phyloP scores from a whole-genome alignment of 1,140 invertebrate species.

The Bombus waltoni region DNA sequence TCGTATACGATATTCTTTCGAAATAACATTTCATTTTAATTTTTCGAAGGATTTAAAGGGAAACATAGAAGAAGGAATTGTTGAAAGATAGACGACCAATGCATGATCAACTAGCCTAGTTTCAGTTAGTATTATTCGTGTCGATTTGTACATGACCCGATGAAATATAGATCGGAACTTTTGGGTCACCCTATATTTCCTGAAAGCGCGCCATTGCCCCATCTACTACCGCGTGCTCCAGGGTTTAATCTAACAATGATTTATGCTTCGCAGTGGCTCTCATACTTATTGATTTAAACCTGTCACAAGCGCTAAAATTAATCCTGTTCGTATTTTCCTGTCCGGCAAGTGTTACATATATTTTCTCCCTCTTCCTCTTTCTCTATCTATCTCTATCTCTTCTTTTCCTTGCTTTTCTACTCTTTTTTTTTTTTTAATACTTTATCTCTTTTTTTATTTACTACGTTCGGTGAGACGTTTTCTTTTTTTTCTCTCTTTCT shows the following conservation, averaged over 20 bases:
- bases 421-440: neutral
- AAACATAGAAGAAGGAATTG: neutral
- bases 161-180: constrained; percentile 76
- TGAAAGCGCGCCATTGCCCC: constrained; percentile 75
- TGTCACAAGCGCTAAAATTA: constrained; percentile 28
- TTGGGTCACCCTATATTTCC: constrained; percentile 78
- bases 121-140: constrained; percentile 1
- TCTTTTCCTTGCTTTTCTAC: neutral
- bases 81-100: neutral
- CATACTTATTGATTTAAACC: constrained; percentile 61
- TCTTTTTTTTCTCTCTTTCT: too few relatives aligned
- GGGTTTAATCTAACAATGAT: constrained; percentile 82
- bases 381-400: too few relatives aligned
- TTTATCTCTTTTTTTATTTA: neutral
- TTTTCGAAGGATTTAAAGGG: neutral
- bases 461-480: neutral
- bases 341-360: neutral
- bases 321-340: constrained; percentile 9
- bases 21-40: neutral
- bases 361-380: neutral
- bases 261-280: constrained; percentile 78
- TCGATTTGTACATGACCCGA: constrained; percentile 48
- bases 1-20: neutral
- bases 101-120: constrained; percentile 25
- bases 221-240: constrained; percentile 74